phyloP scores from a whole-genome alignment of 2,113 vertebrate genomes.

The Pollimyrus isidori region DNA sequence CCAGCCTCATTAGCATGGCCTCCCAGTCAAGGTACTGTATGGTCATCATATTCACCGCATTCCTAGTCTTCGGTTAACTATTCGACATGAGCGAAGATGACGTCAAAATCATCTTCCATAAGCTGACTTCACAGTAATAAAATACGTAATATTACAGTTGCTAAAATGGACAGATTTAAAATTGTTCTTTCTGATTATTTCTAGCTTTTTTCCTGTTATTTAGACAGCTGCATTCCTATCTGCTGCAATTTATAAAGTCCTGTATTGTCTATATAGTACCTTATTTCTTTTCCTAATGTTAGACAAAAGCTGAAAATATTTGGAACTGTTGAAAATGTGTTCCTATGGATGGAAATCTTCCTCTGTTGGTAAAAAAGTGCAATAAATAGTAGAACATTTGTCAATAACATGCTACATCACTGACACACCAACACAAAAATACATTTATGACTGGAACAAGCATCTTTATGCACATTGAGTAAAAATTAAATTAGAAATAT shows the following conservation, averaged over 20 bases:
- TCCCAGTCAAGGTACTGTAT: slow-evolving; percentile 86
- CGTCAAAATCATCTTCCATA: background rate
- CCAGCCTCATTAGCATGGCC: slow-evolving; percentile 76
- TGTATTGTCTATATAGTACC: background rate
- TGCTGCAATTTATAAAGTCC: background rate
- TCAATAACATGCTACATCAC: background rate
- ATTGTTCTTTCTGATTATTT: background rate
- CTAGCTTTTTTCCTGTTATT: background rate
- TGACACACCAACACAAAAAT: background rate
- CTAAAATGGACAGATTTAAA: background rate
- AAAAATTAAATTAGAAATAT: background rate
- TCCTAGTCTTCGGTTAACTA: background rate
- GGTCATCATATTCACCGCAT: background rate
- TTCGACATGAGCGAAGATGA: background rate
- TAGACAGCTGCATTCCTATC: background rate
- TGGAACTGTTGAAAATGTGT: background rate
- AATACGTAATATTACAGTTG: background rate
- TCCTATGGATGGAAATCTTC: background rate
- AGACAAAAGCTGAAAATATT: background rate
- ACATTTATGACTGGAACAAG: background rate
- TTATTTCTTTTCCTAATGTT: background rate
- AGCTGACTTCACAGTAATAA: background rate
- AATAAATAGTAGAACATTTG: background rate
- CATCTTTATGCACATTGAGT: background rate
- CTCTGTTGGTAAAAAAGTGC: background rate